Evolutionary conservation across 2,888 invertebrate genomes (phyloP), one percentile per base, ranked within the genome.

Genomic region (Drosophila anomalipes): DNA sequence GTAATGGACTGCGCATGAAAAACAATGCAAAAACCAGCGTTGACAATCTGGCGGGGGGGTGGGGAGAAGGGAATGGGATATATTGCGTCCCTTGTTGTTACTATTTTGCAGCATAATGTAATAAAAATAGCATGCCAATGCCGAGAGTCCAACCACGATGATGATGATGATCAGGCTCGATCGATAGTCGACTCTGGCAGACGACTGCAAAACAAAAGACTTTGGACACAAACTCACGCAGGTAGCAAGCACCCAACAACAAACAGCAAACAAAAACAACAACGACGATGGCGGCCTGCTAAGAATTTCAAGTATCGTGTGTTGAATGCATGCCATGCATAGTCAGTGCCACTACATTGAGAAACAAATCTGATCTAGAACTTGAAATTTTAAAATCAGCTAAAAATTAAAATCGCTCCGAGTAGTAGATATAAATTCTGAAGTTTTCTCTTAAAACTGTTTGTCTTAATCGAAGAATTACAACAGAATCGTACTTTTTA

Each of bases 251-350:
- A 69, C 60, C 72, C 69, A 61, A 44, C 66, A 61, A 37, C 59
- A 47, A 47, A 47, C 22, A 22, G 22, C 47, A 47, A 47, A 12
- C 6, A 62, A 7, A 41, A 52, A 35, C 74, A 57, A 47, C 74
- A 57, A 60, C 82, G 65, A 64, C 74, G 61, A 72, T 64, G 82
- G 76, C 79, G 78, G 82, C 81, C 89, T 85, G 86, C 85, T 74
- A 88, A 83, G 87, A 87, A 87, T 88, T 90, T 84, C 89, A 90
- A 90, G 90, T 89, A 90, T 89, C 90, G 87, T 88, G 87, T 88
- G 90, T 86, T 88, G 90, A 84, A 89, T 88, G 87, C 87, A 88
- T 88, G 87, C 87, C 86, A 88, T 82, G 87, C 87, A 88, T 88
- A 88, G 89, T 75, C 82, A 77, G 73, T 70, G 81, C 66, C 74